Base-by-base conservation (phyloP, 2,797 vertebrate species). In the Coreius guichenoti region DNA sequence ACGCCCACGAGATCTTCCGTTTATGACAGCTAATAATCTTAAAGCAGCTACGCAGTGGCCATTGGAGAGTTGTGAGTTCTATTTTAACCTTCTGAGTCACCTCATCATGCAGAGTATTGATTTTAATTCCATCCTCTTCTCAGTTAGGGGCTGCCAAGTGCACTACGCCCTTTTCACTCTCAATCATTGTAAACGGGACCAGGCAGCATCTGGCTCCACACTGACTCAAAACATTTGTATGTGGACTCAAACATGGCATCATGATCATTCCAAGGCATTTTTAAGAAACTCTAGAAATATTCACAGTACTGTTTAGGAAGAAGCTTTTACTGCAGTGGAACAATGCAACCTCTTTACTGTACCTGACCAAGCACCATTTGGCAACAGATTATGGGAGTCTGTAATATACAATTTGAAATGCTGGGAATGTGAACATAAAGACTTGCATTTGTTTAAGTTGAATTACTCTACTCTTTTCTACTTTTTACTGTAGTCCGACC, bases 51-150 rank as follows among this genome's bases (percentile, higher is more conserved):
- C 13, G n/a, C 19, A 31, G 80, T 4, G 19, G 68, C 56, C n/a
- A 69, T 16, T 33, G 43, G 84, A 83, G 36, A 65, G 81, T 51
- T 70, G 26, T 45, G n/a, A 87, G 86, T 87, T 85, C 73, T 75
- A 86, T 82, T 90, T 91, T 89, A 91, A 91, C 90, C 89, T 89
- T 82, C 33, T 73, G 68, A 89, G 88, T 86, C 90, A 89, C 86
- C 87, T 88, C 86, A 90, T 92, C 87, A 88, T 85, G 78, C 87
- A 88, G 80, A 67, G 83, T 92, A 91, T 92, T 91, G 90, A 91
- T 92, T 92, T 90, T 88, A 90, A 86, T 88, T 90, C 81, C 67
- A 70, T 80, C 86, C 80, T 80, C 84, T 87, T 86, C 83, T 89
- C 72, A 77, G 86, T 39, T 67, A 90, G 88, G 72, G 69, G 82